A percentile compares a stretch with the other conserved stretches of the same genome.
Conservation (phyloP, 2,797 vertebrate species). For the Hypotaenidia philippensis region DNA sequence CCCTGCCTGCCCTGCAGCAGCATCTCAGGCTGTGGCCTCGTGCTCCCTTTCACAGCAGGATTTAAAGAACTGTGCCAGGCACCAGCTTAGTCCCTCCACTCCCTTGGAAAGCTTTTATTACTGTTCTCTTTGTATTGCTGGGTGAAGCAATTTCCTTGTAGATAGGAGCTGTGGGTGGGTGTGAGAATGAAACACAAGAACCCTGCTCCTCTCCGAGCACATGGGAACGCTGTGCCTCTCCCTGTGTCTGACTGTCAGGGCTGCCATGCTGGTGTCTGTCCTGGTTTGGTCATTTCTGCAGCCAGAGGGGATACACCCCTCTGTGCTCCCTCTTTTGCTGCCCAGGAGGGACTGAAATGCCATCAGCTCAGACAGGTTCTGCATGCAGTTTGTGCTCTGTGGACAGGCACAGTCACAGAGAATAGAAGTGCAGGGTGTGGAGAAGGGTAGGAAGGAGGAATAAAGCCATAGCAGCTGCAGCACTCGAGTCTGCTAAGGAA, state of each 20-base stretch:
- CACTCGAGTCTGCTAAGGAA: neutral
- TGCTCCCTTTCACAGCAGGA: neutral
- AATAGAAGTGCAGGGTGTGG: neutral
- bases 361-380: rapidly evolving
- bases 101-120: neutral
- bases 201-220: neutral
- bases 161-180: neutral
- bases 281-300: neutral
- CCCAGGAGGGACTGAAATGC: neutral
- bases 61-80: neutral
- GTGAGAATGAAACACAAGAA: neutral
- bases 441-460: neutral
- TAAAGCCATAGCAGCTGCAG: neutral
- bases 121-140: neutral
- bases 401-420: neutral
- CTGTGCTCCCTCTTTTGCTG: neutral
- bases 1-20: constrained; percentile 15
- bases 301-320: neutral
- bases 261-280: rapidly evolving
- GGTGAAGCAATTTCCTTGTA: constrained; percentile 11
- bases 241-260: neutral
- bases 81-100: neutral
- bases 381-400: rapidly evolving
- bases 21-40: neutral
- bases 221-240: neutral